Conservation (phyloP, 2,113 vertebrate species). For the Cryptomyrus ogoouensis region DNA sequence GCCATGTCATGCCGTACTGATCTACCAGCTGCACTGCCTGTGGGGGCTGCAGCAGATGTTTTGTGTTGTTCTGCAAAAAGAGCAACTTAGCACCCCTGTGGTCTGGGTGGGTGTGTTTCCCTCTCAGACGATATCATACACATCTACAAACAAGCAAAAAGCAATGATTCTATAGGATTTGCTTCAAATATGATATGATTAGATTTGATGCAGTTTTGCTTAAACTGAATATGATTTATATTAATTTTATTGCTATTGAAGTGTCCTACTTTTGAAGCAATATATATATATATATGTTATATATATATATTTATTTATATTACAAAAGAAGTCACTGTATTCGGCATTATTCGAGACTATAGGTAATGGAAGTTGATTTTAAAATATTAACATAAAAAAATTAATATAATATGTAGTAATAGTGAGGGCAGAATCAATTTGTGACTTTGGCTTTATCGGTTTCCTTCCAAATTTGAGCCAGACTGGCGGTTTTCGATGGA, state of each 20-base stretch:
- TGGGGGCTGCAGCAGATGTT: background rate
- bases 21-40: background rate
- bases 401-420: background rate
- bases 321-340: background rate
- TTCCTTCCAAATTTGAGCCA: background rate
- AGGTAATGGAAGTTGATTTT: background rate
- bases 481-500: background rate
- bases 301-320: background rate
- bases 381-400: background rate
- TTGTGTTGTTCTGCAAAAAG: background rate
- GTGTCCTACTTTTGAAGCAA: background rate
- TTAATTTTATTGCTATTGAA: background rate
- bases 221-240: background rate
- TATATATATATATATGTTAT: background rate
- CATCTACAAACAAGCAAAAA: background rate
- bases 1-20: background rate
- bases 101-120: background rate
- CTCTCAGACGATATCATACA: background rate
- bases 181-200: background rate
- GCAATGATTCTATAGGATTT: background rate
- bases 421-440: background rate
- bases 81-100: background rate
- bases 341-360: background rate
- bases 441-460: background rate
- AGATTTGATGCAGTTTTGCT: background rate